Conservation (phyloP, 2,113 vertebrate species). For the Grus americana region DNA sequence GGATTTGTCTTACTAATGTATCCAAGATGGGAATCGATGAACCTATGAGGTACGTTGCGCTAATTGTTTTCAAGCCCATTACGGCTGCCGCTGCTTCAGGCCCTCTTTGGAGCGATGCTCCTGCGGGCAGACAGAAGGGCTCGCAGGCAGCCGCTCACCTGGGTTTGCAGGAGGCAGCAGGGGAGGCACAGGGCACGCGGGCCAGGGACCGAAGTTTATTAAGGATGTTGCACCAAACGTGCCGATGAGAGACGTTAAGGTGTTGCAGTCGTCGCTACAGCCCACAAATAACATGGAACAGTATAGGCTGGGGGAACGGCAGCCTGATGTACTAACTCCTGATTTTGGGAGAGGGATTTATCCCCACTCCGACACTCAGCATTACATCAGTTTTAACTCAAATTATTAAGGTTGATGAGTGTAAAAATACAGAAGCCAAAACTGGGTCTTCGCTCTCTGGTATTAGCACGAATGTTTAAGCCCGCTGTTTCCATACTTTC, state of each 20-base stretch:
- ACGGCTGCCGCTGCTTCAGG: background rate
- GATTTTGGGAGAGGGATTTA: background rate
- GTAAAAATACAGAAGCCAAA: background rate
- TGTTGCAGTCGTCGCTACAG: background rate
- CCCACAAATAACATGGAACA: background rate
- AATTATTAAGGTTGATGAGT: background rate
- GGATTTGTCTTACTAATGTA: background rate
- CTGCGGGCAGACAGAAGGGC: background rate
- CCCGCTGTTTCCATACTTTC: background rate
- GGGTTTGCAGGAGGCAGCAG: background rate
- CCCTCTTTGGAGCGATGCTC: background rate
- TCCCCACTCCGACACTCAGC: background rate
- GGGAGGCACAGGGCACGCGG: accelerated
- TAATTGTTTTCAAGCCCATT: conserved; percentile 20
- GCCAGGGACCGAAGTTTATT: background rate
- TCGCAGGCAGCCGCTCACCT: background rate
- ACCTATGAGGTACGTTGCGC: background rate
- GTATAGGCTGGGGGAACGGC: background rate
- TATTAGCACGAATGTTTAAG: background rate
- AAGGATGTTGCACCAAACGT: background rate
- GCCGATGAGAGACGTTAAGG: background rate
- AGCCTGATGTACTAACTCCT: background rate
- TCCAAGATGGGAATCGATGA: background rate
- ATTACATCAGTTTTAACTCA: background rate
- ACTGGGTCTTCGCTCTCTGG: background rate